Evolutionary conservation across 2,888 invertebrate species (phyloP).

Genomic region (Conomelus anceps): DNA sequence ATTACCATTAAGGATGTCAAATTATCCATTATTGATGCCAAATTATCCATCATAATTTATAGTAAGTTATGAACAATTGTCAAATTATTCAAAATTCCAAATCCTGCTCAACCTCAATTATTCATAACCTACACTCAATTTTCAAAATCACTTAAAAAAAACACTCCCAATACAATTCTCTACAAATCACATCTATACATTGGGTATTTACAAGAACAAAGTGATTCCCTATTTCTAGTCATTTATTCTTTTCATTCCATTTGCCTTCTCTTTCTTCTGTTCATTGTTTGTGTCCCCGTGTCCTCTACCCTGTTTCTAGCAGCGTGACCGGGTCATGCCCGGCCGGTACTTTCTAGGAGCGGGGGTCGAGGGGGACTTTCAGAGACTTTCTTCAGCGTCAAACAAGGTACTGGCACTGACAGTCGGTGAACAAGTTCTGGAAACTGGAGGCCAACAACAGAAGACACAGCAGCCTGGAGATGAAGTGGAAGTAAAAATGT

Average conservation of each 20-base stretch:
- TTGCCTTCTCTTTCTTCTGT: background rate
- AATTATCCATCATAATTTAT: too few species aligned
- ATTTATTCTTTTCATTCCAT: background rate
- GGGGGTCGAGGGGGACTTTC: background rate
- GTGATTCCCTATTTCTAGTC: background rate
- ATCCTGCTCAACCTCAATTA: too few species aligned
- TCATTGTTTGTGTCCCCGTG: background rate
- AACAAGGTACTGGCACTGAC: background rate
- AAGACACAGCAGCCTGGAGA: background rate
- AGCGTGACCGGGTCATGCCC: background rate
- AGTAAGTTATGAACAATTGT: too few species aligned
- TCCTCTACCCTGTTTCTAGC: background rate
- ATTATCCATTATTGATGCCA: too few species aligned
- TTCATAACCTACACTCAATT: too few species aligned
- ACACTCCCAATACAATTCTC: background rate
- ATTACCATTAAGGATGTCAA: too few species aligned
- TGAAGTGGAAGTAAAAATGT: background rate
- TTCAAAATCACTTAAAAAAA: too few species aligned
- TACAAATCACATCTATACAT: too few species aligned
- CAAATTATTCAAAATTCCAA: too few species aligned
- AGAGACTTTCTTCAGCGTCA: background rate
- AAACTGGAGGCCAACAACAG: background rate
- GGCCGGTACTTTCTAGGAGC: background rate
- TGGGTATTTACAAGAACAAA: too few species aligned
- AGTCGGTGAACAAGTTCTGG: background rate